Base-by-base conservation (phyloP, 1,140 invertebrate species). In the Capitella teleta region DNA sequence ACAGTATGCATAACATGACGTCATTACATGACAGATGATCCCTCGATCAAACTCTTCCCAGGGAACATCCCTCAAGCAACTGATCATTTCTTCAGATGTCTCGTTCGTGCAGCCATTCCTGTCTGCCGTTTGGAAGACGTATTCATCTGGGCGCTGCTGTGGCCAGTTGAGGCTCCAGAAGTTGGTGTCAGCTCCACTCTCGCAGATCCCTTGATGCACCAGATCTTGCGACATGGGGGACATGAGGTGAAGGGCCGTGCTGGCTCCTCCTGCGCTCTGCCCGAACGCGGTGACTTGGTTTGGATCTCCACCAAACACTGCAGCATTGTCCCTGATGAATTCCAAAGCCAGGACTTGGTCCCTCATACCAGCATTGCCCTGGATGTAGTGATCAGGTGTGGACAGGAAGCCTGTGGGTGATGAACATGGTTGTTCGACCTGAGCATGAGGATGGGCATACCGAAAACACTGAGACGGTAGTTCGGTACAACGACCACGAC, bases 401-500 rank as follows among this genome's bases (percentile, higher is more conserved):
- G 8, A 14, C 38, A 18, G 12, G 38, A 41, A 41, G 12, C 38
- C 89, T 47, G n/a, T n/a, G n/a, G n/a, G n/a, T n/a, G n/a, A n/a
- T n/a, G n/a, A n/a, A n/a, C n/a, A n/a, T n/a, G n/a, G n/a, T n/a
- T n/a, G n/a, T n/a, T n/a, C n/a, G n/a, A n/a, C n/a, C n/a, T n/a
- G n/a, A n/a, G n/a, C n/a, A n/a, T n/a, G n/a, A n/a, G n/a, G n/a
- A n/a, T n/a, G n/a, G n/a, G n/a, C n/a, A n/a, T n/a, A n/a, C n/a
- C 87, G 44, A 96, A 75, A 52, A 87, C 85, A 36, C 91, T 91
- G 1, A 97, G 76, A 12, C 93, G 80, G 71, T 97, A 97, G 67
- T 97, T 97, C 38, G 97, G 78, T 0, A 90, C 87, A 0, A 98
- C 90, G 2, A 97, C 86, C 1, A 96, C 82, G 0, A 96, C 87